Evolutionary conservation across 2,113 vertebrate species (phyloP), one percentile per base, ranked within the genome.

Genomic region (Leuciscus idus): DNA sequence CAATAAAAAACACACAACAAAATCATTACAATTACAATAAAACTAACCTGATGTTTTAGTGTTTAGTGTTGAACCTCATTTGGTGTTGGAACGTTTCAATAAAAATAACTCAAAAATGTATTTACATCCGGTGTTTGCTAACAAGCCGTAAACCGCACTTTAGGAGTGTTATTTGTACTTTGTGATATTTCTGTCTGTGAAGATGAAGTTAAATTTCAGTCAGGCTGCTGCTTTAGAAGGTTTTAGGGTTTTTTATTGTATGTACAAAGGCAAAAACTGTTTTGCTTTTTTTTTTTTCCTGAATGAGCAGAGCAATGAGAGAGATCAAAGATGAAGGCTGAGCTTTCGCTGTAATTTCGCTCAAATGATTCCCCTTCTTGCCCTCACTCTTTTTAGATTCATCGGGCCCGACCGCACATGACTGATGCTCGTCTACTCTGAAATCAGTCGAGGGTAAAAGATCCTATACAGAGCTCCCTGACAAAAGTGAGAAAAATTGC

Each of bases 391-490:
- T 43, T 50, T 61, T 17, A 48, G 80, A 39, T 52, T 36, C 55
- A 82, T 73, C 81, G 15, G 30, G 26, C 81, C 21, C 79, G 46
- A 46, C 73, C 81, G 30, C 73, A 52, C 86, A 26, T 61, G n/a
- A 50, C 57, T 66, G 68, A 88, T 48, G 77, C 59, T 43, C 15
- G 7, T 15, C 82, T 79, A 19, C 26, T 52, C 26, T 55, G 33
- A 74, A 77, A 87, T 76, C 70, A 82, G 11, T 76, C 43, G 46
- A 83, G 43, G 15, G 70, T 50, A 52, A 48, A 33, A 52, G 46
- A 75, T 74, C 77, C 21, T 48, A 79, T 5, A 66, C 23, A 19
- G 36, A 57, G 66, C 36, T 52, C 72, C 23, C 52, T 76, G 57
- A 66, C 28, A 68, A 52, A 83, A 33, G 50, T 19, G 48, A 43